A percentile compares a stretch with the other conserved stretches of the same genome.
phyloP scores from a whole-genome alignment of 2,888 invertebrate species.

The Nezara viridula region DNA sequence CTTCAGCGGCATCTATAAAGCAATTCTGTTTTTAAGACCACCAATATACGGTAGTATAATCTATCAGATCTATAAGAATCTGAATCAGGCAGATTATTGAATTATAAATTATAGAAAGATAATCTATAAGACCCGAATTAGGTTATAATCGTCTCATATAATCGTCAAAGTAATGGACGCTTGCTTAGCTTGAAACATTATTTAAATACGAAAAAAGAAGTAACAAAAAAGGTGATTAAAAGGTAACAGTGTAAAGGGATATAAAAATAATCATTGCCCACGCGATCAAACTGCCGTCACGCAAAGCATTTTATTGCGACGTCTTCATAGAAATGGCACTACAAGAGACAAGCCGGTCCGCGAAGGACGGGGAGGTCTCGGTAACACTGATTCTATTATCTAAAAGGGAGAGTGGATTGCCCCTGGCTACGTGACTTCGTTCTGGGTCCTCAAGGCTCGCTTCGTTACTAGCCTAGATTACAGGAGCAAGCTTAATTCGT shows the following conservation, averaged over 20 bases:
- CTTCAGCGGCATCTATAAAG: too few relatives aligned
- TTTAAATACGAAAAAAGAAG: too few relatives aligned
- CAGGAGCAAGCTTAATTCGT: neutral
- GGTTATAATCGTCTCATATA: too few relatives aligned
- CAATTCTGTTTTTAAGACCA: too few relatives aligned
- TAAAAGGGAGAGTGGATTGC: neutral
- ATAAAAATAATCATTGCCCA: neutral
- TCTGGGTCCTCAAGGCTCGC: neutral
- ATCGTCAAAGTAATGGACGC: too few relatives aligned
- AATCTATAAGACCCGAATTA: too few relatives aligned
- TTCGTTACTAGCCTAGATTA: neutral
- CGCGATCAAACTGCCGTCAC: neutral
- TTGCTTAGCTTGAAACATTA: too few relatives aligned
- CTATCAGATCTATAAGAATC: too few relatives aligned
- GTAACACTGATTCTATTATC: conserved; percentile 10
- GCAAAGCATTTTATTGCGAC: neutral
- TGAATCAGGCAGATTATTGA: too few relatives aligned
- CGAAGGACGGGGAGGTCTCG: neutral
- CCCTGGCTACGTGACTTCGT: neutral
- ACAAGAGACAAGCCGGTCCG: neutral
- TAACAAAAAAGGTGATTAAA: neutral
- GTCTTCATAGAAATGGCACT: neutral
- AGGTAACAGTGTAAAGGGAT: neutral
- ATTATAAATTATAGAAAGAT: too few relatives aligned
- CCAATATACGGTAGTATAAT: too few relatives aligned